A percentile compares a stretch with the other conserved stretches of the same genome.
These are phyloP conservation scores for Hirtodrosophila confusa DNA, from an alignment of 2,888 invertebrate species.

Conservation along the genomic window DNA sequence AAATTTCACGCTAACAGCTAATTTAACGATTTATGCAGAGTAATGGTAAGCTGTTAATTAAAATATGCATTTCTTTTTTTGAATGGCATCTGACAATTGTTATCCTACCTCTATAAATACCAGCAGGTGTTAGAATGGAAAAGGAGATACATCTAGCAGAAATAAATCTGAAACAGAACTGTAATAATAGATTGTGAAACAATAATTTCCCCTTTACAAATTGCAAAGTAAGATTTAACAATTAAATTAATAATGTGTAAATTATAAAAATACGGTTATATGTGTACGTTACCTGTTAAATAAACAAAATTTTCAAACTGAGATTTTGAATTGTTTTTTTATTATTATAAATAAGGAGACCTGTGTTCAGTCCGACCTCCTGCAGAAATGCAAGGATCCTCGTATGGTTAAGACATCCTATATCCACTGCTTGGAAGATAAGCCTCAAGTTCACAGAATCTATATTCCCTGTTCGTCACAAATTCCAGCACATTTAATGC, in stretches of 20 bases:
- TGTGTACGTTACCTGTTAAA: slow-evolving; percentile 60
- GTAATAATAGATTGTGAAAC: slow-evolving; percentile 64
- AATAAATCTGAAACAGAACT: slow-evolving; percentile 61
- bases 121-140: slow-evolving; percentile 66
- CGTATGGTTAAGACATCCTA: too few species aligned
- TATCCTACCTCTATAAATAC: slow-evolving; percentile 73
- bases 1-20: slow-evolving; percentile 24
- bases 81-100: slow-evolving; percentile 72
- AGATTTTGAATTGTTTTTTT: not conserved
- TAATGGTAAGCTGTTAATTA: slow-evolving; percentile 16
- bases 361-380: too few species aligned
- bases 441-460: too few species aligned
- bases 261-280: slow-evolving; percentile 50
- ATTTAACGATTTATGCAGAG: slow-evolving; percentile 17
- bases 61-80: slow-evolving; percentile 33
- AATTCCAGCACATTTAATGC: too few species aligned
- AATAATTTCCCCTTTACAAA: slow-evolving; percentile 74
- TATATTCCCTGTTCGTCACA: too few species aligned
- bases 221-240: slow-evolving; percentile 64
- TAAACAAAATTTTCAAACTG: slow-evolving; percentile 57
- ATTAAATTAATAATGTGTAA: slow-evolving; percentile 43
- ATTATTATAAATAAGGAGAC: not conserved
- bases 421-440: too few species aligned
- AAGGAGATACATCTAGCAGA: slow-evolving; percentile 56
- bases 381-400: too few species aligned